A percentile compares a stretch with the other conserved stretches of the same genome.
These are phyloP conservation scores for Teleogryllus occipitalis DNA, from an alignment of 1,140 invertebrate genomes.

Conservation along the genomic window DNA sequence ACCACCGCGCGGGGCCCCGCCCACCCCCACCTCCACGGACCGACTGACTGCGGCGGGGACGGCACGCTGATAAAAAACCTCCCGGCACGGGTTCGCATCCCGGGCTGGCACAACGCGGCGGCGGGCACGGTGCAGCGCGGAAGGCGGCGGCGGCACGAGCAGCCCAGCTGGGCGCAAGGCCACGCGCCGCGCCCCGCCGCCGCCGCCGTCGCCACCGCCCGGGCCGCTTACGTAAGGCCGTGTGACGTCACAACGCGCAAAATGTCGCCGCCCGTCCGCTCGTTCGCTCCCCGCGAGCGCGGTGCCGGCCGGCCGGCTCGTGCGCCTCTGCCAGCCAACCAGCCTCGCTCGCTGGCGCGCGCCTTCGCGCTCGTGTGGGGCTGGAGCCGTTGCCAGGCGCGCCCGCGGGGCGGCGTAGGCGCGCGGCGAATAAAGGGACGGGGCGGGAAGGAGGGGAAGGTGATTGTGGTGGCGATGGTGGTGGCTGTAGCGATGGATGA, in stretches of 20 bases:
- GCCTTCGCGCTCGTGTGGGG: no score
- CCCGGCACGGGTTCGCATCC: no score
- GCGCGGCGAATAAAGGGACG: no score
- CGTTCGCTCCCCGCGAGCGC: not conserved
- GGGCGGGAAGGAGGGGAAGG: no score
- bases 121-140: constrained; percentile 21
- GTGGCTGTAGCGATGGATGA: no score
- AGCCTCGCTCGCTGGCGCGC: no score
- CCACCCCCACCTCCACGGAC: not conserved
- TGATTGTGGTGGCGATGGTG: no score
- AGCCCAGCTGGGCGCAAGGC: constrained; percentile 14
- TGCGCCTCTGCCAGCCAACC: not conserved
- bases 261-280: constrained; percentile 26
- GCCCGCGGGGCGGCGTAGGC: no score
- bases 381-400: no score
- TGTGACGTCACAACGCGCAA: constrained; percentile 22
- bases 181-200: no score
- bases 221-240: constrained; percentile 24
- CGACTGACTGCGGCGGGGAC: no score
- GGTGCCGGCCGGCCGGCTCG: not conserved
- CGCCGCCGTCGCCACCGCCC: no score
- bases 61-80: not conserved
- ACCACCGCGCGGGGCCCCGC: not conserved
- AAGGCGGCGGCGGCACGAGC: constrained; percentile 6
- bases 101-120: constrained; percentile 19